phyloP scores from a whole-genome alignment of 2,888 invertebrate species.

The Listrodromus nycthemerus region DNA sequence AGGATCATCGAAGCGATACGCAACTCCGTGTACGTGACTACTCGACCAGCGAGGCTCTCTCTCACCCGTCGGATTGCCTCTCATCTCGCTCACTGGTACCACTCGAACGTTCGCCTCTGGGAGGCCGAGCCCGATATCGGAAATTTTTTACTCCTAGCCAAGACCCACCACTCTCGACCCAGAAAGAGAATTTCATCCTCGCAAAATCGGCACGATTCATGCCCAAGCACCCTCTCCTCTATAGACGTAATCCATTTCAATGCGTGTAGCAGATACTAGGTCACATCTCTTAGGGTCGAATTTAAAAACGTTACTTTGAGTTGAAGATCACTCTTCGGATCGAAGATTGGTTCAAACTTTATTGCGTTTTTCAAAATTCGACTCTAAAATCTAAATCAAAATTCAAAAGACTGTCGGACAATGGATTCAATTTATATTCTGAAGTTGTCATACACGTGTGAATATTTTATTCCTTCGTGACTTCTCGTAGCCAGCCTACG shows the following conservation, averaged over 20 bases:
- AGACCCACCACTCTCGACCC: conserved; percentile 60
- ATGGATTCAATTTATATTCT: background rate
- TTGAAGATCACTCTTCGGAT: no score
- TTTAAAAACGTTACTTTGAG: no score
- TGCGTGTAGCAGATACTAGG: conserved; percentile 28
- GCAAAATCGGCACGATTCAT: conserved; percentile 64
- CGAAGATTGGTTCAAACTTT: no score
- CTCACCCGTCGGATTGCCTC: conserved; percentile 24
- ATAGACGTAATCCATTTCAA: conserved; percentile 68
- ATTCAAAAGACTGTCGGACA: background rate
- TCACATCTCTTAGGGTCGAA: background rate
- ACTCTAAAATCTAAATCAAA: background rate
- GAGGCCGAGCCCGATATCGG: conserved; percentile 56
- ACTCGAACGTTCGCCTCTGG: conserved; percentile 55
- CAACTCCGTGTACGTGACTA: conserved; percentile 66
- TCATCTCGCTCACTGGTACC: conserved; percentile 13
- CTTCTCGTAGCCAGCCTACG: conserved; percentile 31
- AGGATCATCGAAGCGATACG: conserved; percentile 48
- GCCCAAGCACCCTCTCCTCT: conserved; percentile 33
- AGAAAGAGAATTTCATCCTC: conserved; percentile 50
- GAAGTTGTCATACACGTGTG: background rate
- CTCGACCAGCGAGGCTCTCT: conserved; percentile 48
- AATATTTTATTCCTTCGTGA: background rate
- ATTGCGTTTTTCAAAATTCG: no score
- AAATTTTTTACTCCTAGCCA: conserved; percentile 39